Evolutionary conservation across 2,888 invertebrate species (phyloP).

Genomic region (Drosophila vallismaia): DNA sequence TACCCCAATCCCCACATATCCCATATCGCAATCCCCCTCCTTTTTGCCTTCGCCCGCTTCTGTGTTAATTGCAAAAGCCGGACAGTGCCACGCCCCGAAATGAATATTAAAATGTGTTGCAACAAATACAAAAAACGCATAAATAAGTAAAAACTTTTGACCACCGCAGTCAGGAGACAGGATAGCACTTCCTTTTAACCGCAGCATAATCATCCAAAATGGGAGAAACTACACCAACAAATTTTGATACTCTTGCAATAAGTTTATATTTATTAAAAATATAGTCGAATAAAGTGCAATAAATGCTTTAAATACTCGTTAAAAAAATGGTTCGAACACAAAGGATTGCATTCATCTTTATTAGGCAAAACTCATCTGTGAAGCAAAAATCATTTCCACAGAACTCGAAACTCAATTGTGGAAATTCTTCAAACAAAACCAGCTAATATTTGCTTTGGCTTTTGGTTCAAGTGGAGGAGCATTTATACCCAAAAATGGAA

Average conservation of each 20-base stretch:
- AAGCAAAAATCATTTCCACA: not conserved
- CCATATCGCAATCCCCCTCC: constrained; percentile 1
- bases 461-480: not conserved
- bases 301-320: too few species aligned
- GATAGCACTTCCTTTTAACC: constrained; percentile 63
- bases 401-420: not conserved
- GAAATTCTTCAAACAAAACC: not conserved
- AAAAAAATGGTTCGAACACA: not conserved
- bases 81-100: constrained; percentile 41
- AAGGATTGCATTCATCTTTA: not conserved
- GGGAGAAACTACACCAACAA: constrained; percentile 14
- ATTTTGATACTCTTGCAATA: not conserved
- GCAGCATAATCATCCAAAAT: constrained; percentile 51
- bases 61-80: constrained; percentile 37
- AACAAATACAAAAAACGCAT: constrained; percentile 60
- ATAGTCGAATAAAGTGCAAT: not conserved
- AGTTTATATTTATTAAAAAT: not conserved
- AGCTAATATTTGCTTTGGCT: constrained; percentile 2
- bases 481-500: constrained; percentile 3
- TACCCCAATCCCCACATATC: constrained; percentile 10
- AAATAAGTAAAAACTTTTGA: constrained; percentile 52
- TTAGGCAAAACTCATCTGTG: not conserved
- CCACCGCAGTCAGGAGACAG: constrained; percentile 55
- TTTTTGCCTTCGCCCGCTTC: constrained; percentile 15
- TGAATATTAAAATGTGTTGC: constrained; percentile 53